phyloP scores from a whole-genome alignment of 2,888 invertebrate species.

The Noctua janthe region DNA sequence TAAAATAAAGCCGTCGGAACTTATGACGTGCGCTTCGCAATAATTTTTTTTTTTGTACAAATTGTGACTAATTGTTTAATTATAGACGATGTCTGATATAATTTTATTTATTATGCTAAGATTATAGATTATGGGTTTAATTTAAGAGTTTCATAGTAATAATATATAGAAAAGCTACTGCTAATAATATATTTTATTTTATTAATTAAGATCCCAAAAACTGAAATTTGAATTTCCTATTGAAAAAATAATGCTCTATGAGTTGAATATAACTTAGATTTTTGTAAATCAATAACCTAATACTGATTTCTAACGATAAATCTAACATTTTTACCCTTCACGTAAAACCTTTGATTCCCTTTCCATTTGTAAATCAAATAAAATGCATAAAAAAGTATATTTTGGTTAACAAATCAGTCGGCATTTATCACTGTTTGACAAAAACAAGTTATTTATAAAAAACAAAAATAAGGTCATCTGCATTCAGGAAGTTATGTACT shows the following conservation, averaged over 20 bases:
- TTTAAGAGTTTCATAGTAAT: not conserved
- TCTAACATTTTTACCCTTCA: not conserved
- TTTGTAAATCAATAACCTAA: not conserved
- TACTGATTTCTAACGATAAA: not conserved
- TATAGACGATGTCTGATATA: not conserved
- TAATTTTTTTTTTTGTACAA: conserved; percentile 45
- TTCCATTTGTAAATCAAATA: conserved; percentile 11
- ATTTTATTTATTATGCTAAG: not conserved
- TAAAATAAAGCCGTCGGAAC: conserved; percentile 88
- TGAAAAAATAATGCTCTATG: too few relatives aligned
- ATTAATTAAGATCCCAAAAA: not conserved
- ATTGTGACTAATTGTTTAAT: conserved; percentile 23
- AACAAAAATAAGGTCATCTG: conserved; percentile 73
- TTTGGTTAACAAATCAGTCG: conserved; percentile 37
- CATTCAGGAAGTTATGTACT: conserved; percentile 73
- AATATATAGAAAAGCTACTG: not conserved
- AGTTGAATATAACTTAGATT: not conserved
- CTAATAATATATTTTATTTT: not conserved
- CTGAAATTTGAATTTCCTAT: not conserved
- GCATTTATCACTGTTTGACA: conserved; percentile 47
- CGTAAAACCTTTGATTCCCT: not conserved
- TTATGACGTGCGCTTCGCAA: conserved; percentile 67
- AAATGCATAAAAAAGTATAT: not conserved
- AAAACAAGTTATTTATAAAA: conserved; percentile 65
- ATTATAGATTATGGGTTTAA: not conserved